phyloP scores from a whole-genome alignment of 2,797 vertebrate species.

The Argentina silus region DNA sequence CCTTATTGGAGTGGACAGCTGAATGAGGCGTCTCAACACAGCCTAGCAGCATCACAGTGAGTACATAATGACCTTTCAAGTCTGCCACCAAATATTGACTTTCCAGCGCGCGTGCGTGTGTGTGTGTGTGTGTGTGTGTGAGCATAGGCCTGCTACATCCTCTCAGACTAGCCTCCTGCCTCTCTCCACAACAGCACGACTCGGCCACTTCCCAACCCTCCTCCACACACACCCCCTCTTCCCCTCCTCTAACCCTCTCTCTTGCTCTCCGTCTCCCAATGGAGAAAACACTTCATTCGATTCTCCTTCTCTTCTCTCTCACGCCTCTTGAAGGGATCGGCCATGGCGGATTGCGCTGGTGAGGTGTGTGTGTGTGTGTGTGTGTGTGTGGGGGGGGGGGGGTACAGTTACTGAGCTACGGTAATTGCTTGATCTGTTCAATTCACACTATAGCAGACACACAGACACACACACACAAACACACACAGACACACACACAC shows the following conservation, averaged over 20 bases:
- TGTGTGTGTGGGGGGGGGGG: no score
- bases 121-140: neutral
- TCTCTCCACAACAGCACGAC: neutral
- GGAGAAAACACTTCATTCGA: constrained; percentile 32
- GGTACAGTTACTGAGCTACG: constrained; percentile 22
- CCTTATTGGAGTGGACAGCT: neutral
- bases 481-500: constrained; percentile 12
- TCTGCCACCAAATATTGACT: constrained; percentile 6
- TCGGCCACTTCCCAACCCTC: neutral
- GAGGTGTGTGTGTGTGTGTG: no score
- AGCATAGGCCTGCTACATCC: neutral
- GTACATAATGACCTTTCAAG: constrained; percentile 10
- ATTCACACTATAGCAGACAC: constrained; percentile 13
- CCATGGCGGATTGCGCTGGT: constrained; percentile 11
- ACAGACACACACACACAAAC: neutral
- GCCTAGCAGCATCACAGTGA: neutral
- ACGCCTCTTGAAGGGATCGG: constrained; percentile 6
- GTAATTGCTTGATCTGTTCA: constrained; percentile 18
- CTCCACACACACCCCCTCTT: neutral
- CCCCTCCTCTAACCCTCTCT: neutral
- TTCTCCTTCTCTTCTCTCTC: constrained; percentile 14
- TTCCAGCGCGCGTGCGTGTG: neutral
- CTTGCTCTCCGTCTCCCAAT: constrained; percentile 8
- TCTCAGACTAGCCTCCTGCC: no score
- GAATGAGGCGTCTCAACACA: neutral